Conservation (phyloP, 1,140 invertebrate species). For the Drosophila dunni region DNA sequence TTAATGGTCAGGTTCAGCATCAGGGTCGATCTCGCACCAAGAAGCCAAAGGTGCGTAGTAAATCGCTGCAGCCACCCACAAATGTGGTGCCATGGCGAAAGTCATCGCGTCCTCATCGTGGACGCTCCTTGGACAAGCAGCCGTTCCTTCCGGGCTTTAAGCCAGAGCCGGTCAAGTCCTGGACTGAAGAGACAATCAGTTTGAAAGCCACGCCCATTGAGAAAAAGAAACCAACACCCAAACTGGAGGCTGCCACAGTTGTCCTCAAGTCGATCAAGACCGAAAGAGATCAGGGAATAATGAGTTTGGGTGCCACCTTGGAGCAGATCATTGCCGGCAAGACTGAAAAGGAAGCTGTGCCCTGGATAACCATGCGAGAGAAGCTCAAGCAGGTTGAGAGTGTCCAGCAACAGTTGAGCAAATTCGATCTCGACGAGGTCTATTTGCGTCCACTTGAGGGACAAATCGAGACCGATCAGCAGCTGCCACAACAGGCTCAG, state of each 20-base stretch:
- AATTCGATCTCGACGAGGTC: constrained; percentile 81
- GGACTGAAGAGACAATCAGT: constrained; percentile 87
- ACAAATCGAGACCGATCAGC: constrained; percentile 65
- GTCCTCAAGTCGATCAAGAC: constrained; percentile 81
- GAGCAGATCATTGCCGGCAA: constrained; percentile 79
- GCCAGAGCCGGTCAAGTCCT: constrained; percentile 84
- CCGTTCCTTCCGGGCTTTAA: constrained; percentile 75
- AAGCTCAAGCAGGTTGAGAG: constrained; percentile 77
- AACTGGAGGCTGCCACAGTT: constrained; percentile 80
- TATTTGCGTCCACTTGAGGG: constrained; percentile 71
- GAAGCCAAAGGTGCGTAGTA: constrained; percentile 73
- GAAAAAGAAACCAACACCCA: constrained; percentile 79
- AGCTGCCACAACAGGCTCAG: constrained; percentile 66
- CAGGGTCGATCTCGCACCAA: constrained; percentile 75
- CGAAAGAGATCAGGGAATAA: constrained; percentile 80
- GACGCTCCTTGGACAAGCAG: constrained; percentile 79
- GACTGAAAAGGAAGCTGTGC: constrained; percentile 79
- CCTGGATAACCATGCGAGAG: constrained; percentile 84
- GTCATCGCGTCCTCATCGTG: constrained; percentile 72
- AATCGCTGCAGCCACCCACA: constrained; percentile 74
- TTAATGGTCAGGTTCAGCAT: constrained; percentile 72
- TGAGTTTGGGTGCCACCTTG: constrained; percentile 73
- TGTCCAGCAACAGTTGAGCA: constrained; percentile 77
- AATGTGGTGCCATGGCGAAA: constrained; percentile 83
- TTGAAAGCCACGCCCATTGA: constrained; percentile 85